phyloP scores from a whole-genome alignment of 2,797 vertebrate genomes.

The Propithecus deckenii region DNA sequence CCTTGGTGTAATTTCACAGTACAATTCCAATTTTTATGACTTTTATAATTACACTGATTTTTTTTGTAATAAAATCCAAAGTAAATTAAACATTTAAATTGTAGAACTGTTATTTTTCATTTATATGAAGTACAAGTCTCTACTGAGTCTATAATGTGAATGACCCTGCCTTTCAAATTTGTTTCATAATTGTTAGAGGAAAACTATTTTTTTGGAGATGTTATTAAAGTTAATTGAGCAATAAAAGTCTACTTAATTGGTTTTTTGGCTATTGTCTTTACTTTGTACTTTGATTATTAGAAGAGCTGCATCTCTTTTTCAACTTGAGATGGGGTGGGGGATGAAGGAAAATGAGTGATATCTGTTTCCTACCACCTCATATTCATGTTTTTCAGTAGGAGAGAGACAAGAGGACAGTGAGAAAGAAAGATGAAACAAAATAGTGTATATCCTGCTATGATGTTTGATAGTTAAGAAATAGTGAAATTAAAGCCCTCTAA shows the following conservation, averaged over 20 bases:
- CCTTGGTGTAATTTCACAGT: conserved; percentile 79
- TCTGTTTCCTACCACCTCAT: not conserved
- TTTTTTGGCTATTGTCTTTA: not conserved
- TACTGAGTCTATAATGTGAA: conserved; percentile 80
- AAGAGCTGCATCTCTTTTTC: not conserved
- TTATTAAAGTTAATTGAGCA: conserved; percentile 85
- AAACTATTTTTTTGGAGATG: conserved; percentile 89
- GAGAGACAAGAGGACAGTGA: not conserved
- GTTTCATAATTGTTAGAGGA: conserved; percentile 82
- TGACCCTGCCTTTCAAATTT: conserved; percentile 83
- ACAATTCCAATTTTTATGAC: conserved; percentile 84
- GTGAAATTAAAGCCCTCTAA: not conserved
- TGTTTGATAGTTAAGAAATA: not conserved
- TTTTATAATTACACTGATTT: conserved; percentile 85
- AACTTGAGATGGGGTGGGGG: not conserved
- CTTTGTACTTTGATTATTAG: conserved; percentile 1
- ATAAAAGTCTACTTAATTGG: conserved; percentile 85
- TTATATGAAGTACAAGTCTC: conserved; percentile 76
- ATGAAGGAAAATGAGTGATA: not conserved
- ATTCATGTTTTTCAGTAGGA: not conserved
- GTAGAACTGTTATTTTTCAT: conserved; percentile 80
- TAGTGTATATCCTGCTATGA: not conserved
- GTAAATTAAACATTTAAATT: conserved; percentile 78
- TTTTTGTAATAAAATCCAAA: conserved; percentile 84
- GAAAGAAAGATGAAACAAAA: not conserved